Conservation (phyloP, 2,113 vertebrate species). For the Lonchura striata region DNA sequence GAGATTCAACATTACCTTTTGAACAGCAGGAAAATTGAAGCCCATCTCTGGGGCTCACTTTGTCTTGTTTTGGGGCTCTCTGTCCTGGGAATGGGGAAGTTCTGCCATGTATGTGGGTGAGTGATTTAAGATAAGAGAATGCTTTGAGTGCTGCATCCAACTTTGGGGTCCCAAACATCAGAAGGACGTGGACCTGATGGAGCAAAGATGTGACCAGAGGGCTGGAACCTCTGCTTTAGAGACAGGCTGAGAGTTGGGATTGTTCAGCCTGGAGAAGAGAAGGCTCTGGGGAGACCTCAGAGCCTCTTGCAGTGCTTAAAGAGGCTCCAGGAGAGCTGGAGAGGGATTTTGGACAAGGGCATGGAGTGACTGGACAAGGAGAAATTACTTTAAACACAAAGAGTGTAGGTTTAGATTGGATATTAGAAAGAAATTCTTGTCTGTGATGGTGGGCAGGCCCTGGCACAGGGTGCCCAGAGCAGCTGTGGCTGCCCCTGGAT, state of each 20-base stretch:
- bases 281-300: not conserved
- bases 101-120: not conserved
- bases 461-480: not conserved
- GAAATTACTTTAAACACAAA: not conserved
- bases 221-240: not conserved
- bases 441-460: accelerated
- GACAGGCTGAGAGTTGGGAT: not conserved
- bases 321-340: not conserved
- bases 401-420: not conserved
- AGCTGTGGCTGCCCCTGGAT: not conserved
- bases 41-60: not conserved
- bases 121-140: not conserved
- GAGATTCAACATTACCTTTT: not conserved
- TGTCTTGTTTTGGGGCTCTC: too few relatives aligned
- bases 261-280: not conserved
- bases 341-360: not conserved
- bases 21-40: not conserved
- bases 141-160: not conserved
- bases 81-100: not conserved
- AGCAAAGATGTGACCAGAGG: not conserved
- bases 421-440: not conserved
- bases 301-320: not conserved
- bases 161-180: not conserved
- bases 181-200: not conserved
- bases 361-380: not conserved